Evolutionary conservation across 2,888 invertebrate genomes (phyloP).

Genomic region (Cosmopolites sordidus): DNA sequence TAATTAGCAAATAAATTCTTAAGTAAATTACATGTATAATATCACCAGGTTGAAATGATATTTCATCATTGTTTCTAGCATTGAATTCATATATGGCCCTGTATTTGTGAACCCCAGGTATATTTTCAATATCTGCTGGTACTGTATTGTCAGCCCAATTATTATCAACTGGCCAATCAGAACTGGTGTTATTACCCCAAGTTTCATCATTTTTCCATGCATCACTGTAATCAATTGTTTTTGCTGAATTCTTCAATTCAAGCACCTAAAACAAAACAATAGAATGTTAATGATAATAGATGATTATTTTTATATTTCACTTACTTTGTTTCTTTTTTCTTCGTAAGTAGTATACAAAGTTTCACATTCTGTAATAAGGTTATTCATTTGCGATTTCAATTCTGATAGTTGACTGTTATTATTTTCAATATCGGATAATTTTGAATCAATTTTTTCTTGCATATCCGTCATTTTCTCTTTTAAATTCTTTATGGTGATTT

Average conservation of each 20-base stretch:
- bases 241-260: conserved; percentile 47
- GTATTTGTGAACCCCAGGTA: conserved; percentile 63
- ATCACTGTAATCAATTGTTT: conserved; percentile 46
- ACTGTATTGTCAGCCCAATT: conserved; percentile 37
- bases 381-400: conserved; percentile 62
- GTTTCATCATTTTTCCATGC: conserved; percentile 58
- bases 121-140: conserved; percentile 40
- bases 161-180: conserved; percentile 53
- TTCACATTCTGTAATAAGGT: conserved; percentile 66
- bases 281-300: no score
- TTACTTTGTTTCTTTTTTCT: conserved; percentile 54
- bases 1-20: neutral
- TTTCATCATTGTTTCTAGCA: conserved; percentile 87
- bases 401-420: conserved; percentile 75
- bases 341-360: conserved; percentile 65
- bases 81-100: conserved; percentile 91
- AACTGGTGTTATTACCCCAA: conserved; percentile 44
- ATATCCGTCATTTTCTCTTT: conserved; percentile 69
- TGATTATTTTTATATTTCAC: no score
- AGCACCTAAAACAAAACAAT: conserved; percentile 32
- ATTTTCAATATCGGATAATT: conserved; percentile 75
- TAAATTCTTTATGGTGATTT: conserved; percentile 57
- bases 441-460: conserved; percentile 71
- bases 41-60: conserved; percentile 91
- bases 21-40: conserved; percentile 68